Conservation (phyloP, 1,140 invertebrate genomes). For the Rhyacophila brunnea region DNA sequence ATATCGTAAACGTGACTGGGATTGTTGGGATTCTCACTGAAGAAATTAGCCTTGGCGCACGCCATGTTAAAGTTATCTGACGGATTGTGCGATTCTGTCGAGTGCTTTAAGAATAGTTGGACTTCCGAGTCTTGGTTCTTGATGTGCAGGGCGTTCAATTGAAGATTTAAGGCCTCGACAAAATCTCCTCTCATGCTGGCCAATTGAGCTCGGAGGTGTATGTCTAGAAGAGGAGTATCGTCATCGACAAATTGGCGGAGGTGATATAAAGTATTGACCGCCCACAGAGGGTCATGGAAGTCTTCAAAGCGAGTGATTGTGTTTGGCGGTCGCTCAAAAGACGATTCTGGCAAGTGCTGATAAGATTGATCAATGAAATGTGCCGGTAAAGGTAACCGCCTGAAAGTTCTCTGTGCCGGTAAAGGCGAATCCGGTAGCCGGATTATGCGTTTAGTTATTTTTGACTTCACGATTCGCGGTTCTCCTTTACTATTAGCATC, state of each 20-base stretch:
- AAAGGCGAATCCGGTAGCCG: constrained; percentile 45
- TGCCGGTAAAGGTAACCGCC: constrained; percentile 6
- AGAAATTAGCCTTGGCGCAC: too few species aligned
- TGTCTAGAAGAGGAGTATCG: constrained; percentile 30
- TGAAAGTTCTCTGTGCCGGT: constrained; percentile 20
- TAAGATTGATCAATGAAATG: constrained; percentile 5
- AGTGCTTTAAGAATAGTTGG: background rate
- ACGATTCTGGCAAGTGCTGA: background rate
- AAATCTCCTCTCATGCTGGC: constrained; percentile 25
- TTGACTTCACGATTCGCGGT: constrained; percentile 51
- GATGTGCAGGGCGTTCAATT: constrained; percentile 17
- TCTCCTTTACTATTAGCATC: constrained; percentile 40
- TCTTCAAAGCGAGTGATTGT: constrained; percentile 13
- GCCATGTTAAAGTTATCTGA: too few species aligned
- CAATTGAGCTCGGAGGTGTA: constrained; percentile 21
- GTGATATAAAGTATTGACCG: constrained; percentile 7
- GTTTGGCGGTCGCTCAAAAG: constrained; percentile 20
- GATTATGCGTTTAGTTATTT: constrained; percentile 51
- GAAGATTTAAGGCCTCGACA: constrained; percentile 29
- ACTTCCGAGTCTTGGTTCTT: background rate
- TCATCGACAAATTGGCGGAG: constrained; percentile 31
- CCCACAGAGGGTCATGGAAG: constrained; percentile 28
- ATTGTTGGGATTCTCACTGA: background rate
- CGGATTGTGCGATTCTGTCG: background rate
- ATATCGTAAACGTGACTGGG: background rate